Conservation (phyloP, 53 echinoderm and acorn worm species). For the Mesocentrotus franciscanus region DNA sequence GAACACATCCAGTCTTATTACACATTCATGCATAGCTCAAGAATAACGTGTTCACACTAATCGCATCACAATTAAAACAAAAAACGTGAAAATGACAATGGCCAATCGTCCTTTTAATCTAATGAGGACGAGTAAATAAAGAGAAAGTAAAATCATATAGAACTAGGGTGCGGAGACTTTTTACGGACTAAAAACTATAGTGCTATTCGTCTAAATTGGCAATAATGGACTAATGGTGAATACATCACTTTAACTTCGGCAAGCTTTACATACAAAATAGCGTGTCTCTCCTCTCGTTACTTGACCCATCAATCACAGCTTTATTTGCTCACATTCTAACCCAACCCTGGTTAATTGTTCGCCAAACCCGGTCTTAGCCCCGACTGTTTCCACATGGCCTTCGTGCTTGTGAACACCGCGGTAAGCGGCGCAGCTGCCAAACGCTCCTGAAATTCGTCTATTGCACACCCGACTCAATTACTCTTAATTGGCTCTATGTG, state of each 20-base stretch:
- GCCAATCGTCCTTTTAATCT: not conserved
- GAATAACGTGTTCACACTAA: not conserved
- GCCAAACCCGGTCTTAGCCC: not conserved
- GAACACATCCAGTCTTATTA: not conserved
- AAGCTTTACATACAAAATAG: not conserved
- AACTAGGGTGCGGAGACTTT: not conserved
- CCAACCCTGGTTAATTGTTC: slow-evolving; percentile 23
- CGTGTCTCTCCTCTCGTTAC: not conserved
- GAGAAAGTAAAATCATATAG: not conserved
- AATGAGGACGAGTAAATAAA: not conserved
- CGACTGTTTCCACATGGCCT: not conserved
- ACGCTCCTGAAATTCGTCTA: not conserved
- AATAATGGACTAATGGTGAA: not conserved
- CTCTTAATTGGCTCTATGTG: slow-evolving; percentile 32
- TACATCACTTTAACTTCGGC: not conserved
- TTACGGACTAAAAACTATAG: not conserved
- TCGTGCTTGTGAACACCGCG: not conserved
- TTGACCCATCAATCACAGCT: not conserved
- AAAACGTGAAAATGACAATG: not conserved
- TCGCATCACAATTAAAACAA: not conserved
- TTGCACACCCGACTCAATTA: slow-evolving; percentile 42
- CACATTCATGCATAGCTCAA: not conserved
- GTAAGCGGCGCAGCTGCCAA: slow-evolving; percentile 18
- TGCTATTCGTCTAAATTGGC: not conserved
- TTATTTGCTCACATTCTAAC: slow-evolving; percentile 26